Evolutionary conservation across 2,113 vertebrate genomes (phyloP), one percentile per base, ranked within the genome.

Genomic region (Amblyornis subalaris): DNA sequence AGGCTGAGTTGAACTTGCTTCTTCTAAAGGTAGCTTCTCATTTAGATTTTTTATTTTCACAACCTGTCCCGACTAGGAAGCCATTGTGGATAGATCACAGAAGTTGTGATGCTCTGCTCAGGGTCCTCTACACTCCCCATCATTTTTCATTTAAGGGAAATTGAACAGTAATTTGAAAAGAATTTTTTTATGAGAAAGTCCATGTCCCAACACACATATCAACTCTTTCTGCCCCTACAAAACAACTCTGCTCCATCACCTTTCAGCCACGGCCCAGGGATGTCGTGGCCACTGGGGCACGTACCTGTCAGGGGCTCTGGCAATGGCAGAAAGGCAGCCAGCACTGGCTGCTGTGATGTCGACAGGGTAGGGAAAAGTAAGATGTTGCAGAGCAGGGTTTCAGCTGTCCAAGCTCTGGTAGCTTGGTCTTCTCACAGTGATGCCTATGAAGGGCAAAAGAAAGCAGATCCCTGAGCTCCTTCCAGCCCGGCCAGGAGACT

Each of bases 381-480:
- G 55, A 44, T 7, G 17, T 20, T 70, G 45, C 36, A 44, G 35
- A 71, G 47, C 47, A 53, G 45, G 4, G 45, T 51, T 77, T 73
- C 60, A 61, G 7, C 24, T 75, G 22, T 40, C 31, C 9, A 12
- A 33, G 62, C 7, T 35, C 26, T 44, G 10, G 21, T 51, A 85
- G 38, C 47, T 79, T 2, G 1, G 22, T 19, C 13, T 25, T 57
- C 36, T 38, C 36, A 38, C 36, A 38, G 3, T 50, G 22, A 33
- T 1, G 2, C 15, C 23, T 4, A 1, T 0, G 0, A 83, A 71
- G 57, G 12, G 54, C 64, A 61, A 67, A 53, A 33, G 26, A 35
- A 57, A 65, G 54, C 60, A 85, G 31, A 65, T 35, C 60, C n/a
- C 35, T 22, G 36, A 65, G 65, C n/a, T 88, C 60, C 45, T 29